Evolutionary conservation across 1,140 invertebrate genomes (phyloP).

Genomic region (Drosophila setifemur): DNA sequence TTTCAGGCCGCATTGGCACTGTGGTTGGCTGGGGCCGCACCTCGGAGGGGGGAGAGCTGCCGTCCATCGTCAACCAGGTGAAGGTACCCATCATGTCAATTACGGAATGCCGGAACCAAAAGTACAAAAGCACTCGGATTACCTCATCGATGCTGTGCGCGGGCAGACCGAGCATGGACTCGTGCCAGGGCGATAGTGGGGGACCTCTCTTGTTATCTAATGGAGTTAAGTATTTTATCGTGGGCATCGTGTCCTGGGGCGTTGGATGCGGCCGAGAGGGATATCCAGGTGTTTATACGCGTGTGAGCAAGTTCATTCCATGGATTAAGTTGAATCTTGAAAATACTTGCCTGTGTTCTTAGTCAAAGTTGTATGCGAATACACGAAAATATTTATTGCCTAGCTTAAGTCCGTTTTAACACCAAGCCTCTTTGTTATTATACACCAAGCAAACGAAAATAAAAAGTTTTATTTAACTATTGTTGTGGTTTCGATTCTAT

Average conservation of each 20-base stretch:
- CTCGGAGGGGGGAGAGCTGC: constrained; percentile 90
- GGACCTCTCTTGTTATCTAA: constrained; percentile 89
- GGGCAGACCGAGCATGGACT: constrained; percentile 90
- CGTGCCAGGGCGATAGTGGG: constrained; percentile 93
- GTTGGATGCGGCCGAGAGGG: constrained; percentile 87
- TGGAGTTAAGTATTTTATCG: constrained; percentile 88
- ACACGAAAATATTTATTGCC: constrained; percentile 32
- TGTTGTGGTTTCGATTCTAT: too few relatives aligned
- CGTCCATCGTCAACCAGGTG: constrained; percentile 91
- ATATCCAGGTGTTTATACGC: constrained; percentile 83
- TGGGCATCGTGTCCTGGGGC: constrained; percentile 88
- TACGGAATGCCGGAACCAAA: constrained; percentile 90
- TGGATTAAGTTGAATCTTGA: constrained; percentile 82
- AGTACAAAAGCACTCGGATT: constrained; percentile 90
- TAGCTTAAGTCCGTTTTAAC: constrained; percentile 22
- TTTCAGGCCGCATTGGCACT: constrained; percentile 84
- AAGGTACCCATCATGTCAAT: constrained; percentile 92
- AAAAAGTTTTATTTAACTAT: constrained; percentile 25
- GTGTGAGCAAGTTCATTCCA: constrained; percentile 81
- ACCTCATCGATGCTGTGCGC: constrained; percentile 92
- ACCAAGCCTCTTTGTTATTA: constrained; percentile 26
- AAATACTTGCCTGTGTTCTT: constrained; percentile 81
- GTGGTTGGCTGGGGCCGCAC: constrained; percentile 93
- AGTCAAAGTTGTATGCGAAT: constrained; percentile 37
- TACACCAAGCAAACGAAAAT: constrained; percentile 8